Base-by-base conservation (phyloP, 1,140 invertebrate genomes). In the Temnothorax nylanderi region DNA sequence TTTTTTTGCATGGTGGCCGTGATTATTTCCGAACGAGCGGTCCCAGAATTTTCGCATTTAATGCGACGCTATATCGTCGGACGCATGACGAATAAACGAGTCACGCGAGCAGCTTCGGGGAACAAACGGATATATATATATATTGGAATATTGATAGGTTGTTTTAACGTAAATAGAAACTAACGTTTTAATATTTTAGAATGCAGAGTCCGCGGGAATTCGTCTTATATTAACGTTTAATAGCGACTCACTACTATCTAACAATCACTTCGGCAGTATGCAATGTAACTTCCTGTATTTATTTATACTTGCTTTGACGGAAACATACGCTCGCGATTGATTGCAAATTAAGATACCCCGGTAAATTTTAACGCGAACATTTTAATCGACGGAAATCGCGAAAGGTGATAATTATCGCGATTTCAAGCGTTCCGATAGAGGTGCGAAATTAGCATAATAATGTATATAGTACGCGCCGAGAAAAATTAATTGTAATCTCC, bases 31-130 rank as follows among this genome's bases (percentile, higher is more conserved):
- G 37, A 41, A 41, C 77, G n/a, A 54, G 64, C 13, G 21, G 16
- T 56, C 16, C 47, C 51, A 58, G 41, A 60, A 75, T 74, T 58
- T 84, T 60, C 49, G 34, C 69, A 74, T 60, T 81, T 81, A 69
- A 81, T 34, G 47, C 34, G 78, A 58, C 51, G 41, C 11, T 54
- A 8, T 34, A 44, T 21, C 41, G 80, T 82, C 26, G 8, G 11
- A 58, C 13, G 37, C 21, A 2, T 71, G 56, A 44, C 34, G 21
- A 65, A 34, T 51, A n/a, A 74, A 44, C 18, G 67, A 80, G 32
- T 82, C 54, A 13, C 16, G n/a, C 21, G 26, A 65, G 47, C 62
- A 54, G 58, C 58, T 80, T 77, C 44, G 65, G 49, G 49, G 18
- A 82, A 47, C 18, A 58, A 80, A 81, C 18, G 54, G 67, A 51